phyloP scores from a whole-genome alignment of 2,113 vertebrate species.

The Mesembrinibis cayennensis region DNA sequence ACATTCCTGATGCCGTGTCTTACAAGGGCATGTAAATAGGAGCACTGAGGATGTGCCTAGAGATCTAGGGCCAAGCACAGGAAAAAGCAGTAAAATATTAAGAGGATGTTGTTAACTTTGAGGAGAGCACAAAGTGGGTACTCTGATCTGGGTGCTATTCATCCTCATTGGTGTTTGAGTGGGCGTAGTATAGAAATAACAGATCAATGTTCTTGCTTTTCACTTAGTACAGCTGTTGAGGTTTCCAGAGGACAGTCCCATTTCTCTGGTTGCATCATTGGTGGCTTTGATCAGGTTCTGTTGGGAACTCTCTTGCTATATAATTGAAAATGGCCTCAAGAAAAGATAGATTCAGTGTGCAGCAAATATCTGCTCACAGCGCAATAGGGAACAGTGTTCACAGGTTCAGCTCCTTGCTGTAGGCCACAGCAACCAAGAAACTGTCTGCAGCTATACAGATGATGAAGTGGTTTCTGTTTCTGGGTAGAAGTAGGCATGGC shows the following conservation, averaged over 20 bases:
- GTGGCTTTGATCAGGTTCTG: background rate
- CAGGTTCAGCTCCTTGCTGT: background rate
- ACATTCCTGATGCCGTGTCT: accelerated
- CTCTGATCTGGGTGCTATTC: background rate
- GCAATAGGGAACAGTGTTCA: background rate
- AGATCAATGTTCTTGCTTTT: background rate
- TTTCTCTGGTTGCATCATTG: background rate
- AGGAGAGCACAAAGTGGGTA: background rate
- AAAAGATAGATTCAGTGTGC: background rate
- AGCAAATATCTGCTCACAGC: background rate
- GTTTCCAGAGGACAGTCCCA: background rate
- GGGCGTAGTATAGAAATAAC: background rate
- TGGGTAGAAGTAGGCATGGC: background rate
- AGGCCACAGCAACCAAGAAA: background rate
- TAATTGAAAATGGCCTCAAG: background rate
- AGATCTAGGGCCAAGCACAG: background rate
- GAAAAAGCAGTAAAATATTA: background rate
- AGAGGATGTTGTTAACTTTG: background rate
- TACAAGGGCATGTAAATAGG: background rate
- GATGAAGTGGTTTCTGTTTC: background rate
- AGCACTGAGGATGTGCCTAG: background rate
- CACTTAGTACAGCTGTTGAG: background rate
- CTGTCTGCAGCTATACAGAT: background rate
- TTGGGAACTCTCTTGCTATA: background rate
- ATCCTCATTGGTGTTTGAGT: background rate